phyloP scores from a whole-genome alignment of 2,797 vertebrate genomes.

The Esox lucius region DNA sequence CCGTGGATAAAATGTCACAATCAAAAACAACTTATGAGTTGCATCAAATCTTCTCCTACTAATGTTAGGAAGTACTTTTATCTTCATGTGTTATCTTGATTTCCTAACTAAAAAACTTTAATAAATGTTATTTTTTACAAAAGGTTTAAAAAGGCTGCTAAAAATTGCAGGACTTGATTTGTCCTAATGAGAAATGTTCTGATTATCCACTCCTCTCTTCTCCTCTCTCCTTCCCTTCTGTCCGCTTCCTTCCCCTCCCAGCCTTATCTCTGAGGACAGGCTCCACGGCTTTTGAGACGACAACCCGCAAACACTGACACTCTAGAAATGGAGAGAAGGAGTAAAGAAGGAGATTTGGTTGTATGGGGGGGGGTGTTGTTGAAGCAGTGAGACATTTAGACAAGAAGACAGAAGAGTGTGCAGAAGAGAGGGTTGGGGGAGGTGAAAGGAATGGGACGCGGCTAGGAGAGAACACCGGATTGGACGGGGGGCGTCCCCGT shows the following conservation, averaged over 20 bases:
- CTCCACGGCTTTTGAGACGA: not conserved
- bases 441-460: conserved; percentile 1
- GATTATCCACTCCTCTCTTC: not conserved
- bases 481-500: not conserved
- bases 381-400: not conserved
- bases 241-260: not conserved
- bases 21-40: not conserved
- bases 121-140: no score
- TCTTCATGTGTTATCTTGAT: not conserved
- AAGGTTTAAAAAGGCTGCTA: no score
- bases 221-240: not conserved
- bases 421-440: not conserved
- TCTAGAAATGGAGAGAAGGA: not conserved
- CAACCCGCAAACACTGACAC: not conserved
- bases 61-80: not conserved
- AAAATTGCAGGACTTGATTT: no score
- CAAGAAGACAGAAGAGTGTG: not conserved
- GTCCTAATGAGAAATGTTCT: no score
- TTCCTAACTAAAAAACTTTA: no score
- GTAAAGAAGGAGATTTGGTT: not conserved
- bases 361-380: no score
- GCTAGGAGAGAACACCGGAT: not conserved
- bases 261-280: conserved; percentile 2
- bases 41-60: not conserved
- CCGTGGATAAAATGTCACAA: not conserved